These are phyloP conservation scores for Sminthopsis crassicaudata DNA, from an alignment of 2,113 vertebrate genomes.

Conservation along the genomic window DNA sequence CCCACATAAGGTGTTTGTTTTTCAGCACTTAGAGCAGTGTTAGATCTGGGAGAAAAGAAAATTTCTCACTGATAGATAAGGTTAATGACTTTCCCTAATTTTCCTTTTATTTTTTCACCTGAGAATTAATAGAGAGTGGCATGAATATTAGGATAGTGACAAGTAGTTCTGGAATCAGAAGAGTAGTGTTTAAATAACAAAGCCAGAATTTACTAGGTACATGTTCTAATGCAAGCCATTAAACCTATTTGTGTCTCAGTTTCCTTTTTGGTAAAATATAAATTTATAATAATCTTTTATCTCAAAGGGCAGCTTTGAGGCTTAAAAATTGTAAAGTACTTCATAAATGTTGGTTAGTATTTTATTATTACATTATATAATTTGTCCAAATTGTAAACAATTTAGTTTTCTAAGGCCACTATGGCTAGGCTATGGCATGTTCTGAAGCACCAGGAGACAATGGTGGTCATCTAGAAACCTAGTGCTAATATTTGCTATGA, in stretches of 20 bases:
- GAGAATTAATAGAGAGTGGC: neutral
- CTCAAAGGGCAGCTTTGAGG: neutral
- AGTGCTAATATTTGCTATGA: neutral
- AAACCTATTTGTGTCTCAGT: neutral
- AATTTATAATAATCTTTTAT: neutral
- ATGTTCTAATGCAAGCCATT: neutral
- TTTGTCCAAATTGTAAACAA: neutral
- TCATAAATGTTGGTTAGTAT: neutral
- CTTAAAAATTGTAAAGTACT: neutral
- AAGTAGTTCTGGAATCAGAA: neutral
- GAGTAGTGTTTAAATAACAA: neutral
- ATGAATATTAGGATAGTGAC: neutral
- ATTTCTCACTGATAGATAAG: neutral
- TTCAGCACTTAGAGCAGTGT: neutral
- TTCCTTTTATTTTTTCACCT: constrained; percentile 7
- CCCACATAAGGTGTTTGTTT: neutral
- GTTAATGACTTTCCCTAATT: constrained; percentile 37
- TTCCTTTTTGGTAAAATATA: neutral
- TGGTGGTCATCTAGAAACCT: neutral
- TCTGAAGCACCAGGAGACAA: neutral
- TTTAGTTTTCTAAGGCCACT: neutral
- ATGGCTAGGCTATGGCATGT: neutral
- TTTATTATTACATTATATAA: neutral
- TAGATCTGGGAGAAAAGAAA: constrained; percentile 40
- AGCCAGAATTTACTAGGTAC: neutral